Evolutionary conservation across 2,113 vertebrate genomes (phyloP).

Genomic region (Laticauda colubrina): DNA sequence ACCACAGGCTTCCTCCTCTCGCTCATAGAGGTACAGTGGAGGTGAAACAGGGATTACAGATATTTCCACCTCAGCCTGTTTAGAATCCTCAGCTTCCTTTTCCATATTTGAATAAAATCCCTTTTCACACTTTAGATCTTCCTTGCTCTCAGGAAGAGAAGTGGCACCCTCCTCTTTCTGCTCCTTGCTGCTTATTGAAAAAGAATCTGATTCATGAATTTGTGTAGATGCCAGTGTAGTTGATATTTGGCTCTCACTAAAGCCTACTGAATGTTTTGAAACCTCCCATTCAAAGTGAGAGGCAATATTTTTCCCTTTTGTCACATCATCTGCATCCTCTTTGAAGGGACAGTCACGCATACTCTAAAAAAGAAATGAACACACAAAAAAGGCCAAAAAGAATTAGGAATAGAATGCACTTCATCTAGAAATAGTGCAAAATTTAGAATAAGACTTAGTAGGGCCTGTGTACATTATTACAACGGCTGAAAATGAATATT

Average conservation of each 20-base stretch:
- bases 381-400: slow-evolving; percentile 68
- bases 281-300: slow-evolving; percentile 64
- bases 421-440: slow-evolving; percentile 46
- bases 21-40: slow-evolving; percentile 46
- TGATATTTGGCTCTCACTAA: slow-evolving; percentile 64
- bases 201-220: slow-evolving; percentile 48
- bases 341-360: slow-evolving; percentile 65
- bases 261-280: slow-evolving; percentile 60
- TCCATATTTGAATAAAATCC: slow-evolving; percentile 56
- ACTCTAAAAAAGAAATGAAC: slow-evolving; percentile 76
- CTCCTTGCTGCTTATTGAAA: slow-evolving; percentile 65
- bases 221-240: slow-evolving; percentile 50
- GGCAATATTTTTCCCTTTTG: slow-evolving; percentile 59
- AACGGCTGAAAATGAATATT: background rate
- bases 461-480: background rate
- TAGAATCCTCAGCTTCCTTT: slow-evolving; percentile 49
- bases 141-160: slow-evolving; percentile 49
- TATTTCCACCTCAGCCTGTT: slow-evolving; percentile 41
- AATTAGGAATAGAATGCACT: slow-evolving; percentile 59
- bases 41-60: slow-evolving; percentile 44
- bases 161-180: slow-evolving; percentile 49
- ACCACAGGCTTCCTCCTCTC: slow-evolving; percentile 62
- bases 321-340: slow-evolving; percentile 71
- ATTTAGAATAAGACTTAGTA: slow-evolving; percentile 25
- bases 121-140: slow-evolving; percentile 55